Percentiles rank a stretch among this genome's conserved stretches.
phyloP scores from a whole-genome alignment of 2,797 vertebrate species.

The Tauraco hartlaubi region DNA sequence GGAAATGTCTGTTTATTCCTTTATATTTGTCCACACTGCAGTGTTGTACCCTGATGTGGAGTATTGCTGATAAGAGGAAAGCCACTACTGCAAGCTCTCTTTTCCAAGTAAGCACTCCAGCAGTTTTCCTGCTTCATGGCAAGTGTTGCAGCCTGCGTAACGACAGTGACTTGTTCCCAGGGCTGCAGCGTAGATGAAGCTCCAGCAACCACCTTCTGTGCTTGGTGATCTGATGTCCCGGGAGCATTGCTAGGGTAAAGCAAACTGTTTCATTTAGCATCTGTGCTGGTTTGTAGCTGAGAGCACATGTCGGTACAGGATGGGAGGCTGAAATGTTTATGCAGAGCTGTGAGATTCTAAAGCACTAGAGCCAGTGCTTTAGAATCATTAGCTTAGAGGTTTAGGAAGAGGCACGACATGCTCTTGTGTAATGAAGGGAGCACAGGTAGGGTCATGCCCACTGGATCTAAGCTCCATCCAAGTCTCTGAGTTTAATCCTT shows the following conservation, averaged over 20 bases:
- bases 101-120: not conserved
- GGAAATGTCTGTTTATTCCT: not conserved
- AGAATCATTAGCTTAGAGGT: not conserved
- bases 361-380: not conserved
- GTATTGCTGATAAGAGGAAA: not conserved
- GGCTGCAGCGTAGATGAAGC: not conserved
- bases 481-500: slow-evolving; percentile 43
- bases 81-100: not conserved
- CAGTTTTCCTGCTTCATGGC: not conserved
- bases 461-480: slow-evolving; percentile 5
- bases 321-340: not conserved
- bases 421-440: slow-evolving; percentile 9
- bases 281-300: not conserved
- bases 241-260: not conserved
- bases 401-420: not conserved
- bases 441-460: slow-evolving; percentile 49
- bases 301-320: not conserved
- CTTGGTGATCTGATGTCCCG: not conserved
- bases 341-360: not conserved
- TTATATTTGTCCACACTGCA: not conserved
- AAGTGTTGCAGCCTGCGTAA: not conserved
- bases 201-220: not conserved
- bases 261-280: not conserved
- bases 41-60: not conserved
- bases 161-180: not conserved